Evolutionary conservation across 2,888 invertebrate species (phyloP), one percentile per base, ranked within the genome.

Genomic region (Cheilosia scutellata): DNA sequence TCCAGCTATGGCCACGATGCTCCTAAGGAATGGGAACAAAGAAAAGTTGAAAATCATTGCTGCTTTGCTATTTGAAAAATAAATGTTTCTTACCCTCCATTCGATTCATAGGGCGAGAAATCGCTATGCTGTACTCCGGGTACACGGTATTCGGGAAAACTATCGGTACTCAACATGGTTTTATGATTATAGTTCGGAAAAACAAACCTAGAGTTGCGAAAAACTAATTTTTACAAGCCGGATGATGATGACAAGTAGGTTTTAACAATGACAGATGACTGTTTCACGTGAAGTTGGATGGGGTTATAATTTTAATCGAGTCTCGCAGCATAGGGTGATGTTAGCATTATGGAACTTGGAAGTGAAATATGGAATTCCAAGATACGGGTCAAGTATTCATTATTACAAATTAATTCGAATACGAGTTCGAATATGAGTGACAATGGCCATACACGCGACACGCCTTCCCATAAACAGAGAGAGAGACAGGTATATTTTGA

Each of bases 1-100:
- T 29, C 99, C 99, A 91, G 98, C 98, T 89, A 99, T 96, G 29
- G 99, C 99, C 62, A 99, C 96, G 74, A 98, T 95, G 90, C 98
- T 98, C 89, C 99, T 99, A 90, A 72, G 93, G 92, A 83, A 29
- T 40, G 25, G 29, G 40, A 63, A 58, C 62, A 68, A 72, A 62
- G 66, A 71, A 65, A 49, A 40, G 4, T 40, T 53, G 6, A 57
- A 47, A 27, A 7, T 20, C 11, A 9, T 40, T 44, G 5, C 33
- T 33, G 1, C 33, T 33, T 33, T 33, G 33, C 44, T 13, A 44
- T 2, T 16, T 6, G 5, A 44, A 16, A 16, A n/a, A 5, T 44
- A 16, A n/a, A 0, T 6, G n/a, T 42, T 33, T 74, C 91, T 94
- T 93, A 96, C 96, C 96, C 96, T 94, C 96, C 96, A 90, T 96